These are phyloP conservation scores for Rhyacophila evoluta DNA, from an alignment of 2,888 invertebrate genomes.

Conservation along the genomic window DNA sequence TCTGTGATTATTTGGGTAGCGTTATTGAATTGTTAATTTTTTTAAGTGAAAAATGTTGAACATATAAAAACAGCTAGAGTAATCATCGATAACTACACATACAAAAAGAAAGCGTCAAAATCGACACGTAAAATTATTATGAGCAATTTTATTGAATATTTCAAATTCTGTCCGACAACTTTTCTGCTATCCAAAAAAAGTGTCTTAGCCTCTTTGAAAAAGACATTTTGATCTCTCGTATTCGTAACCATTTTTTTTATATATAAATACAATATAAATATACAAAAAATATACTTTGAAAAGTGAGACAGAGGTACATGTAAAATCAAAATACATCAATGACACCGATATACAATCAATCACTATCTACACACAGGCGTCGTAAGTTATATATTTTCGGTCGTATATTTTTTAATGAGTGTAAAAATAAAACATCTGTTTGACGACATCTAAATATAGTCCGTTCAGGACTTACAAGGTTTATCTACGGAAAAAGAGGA, in stretches of 20 bases:
- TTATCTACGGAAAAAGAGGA: conserved; percentile 35
- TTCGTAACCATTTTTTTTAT: neutral
- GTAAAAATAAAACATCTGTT: conserved; percentile 48
- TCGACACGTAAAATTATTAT: neutral
- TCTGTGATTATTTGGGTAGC: too few relatives aligned
- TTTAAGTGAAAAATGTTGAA: neutral
- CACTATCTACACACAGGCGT: neutral
- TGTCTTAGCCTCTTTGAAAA: neutral
- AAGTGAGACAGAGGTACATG: conserved; percentile 1
- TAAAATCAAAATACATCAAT: neutral
- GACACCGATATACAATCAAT: neutral
- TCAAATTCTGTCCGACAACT: conserved; percentile 1
- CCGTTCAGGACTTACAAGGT: neutral
- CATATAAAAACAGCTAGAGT: neutral
- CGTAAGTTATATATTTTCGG: conserved; percentile 31
- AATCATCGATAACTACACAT: neutral
- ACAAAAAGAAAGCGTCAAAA: neutral
- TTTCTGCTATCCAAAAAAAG: conserved; percentile 24
- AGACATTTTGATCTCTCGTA: neutral
- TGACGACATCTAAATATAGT: conserved; percentile 31
- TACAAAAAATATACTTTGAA: conserved; percentile 19
- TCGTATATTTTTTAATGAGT: conserved; percentile 36
- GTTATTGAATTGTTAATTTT: too few relatives aligned
- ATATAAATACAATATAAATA: conserved; percentile 12
- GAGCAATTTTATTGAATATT: conserved; percentile 3